phyloP scores from a whole-genome alignment of 1,140 invertebrate species.

The Eufriesea mexicana region DNA sequence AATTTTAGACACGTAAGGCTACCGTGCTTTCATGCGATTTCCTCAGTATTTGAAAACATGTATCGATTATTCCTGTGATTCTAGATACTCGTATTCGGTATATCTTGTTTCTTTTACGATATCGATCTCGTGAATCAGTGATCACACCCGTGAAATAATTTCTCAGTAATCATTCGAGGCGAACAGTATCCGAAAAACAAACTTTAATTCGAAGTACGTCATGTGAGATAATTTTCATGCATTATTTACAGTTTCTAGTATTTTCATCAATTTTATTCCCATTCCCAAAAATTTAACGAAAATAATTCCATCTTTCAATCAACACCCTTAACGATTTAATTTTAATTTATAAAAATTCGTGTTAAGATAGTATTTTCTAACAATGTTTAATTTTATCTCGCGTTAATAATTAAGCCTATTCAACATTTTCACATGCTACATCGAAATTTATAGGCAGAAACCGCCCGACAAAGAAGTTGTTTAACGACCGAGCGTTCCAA shows the following conservation, averaged over 20 bases:
- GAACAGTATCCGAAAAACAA: background rate
- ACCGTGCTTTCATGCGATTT: background rate
- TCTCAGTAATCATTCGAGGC: background rate
- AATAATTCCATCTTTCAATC: background rate
- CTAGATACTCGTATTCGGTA: conserved; percentile 23
- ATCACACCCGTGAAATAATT: conserved; percentile 10
- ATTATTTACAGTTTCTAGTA: background rate
- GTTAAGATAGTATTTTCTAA: no score
- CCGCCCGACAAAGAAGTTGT: conserved; percentile 1
- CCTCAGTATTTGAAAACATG: conserved; percentile 34
- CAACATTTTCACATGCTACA: background rate
- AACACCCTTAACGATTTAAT: background rate
- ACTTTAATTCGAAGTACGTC: no score
- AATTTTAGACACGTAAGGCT: conserved; percentile 14
- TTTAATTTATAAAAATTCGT: background rate
- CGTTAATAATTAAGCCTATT: background rate
- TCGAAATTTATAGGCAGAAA: background rate
- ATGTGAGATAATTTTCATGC: background rate
- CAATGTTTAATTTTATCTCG: background rate
- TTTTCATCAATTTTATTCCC: background rate
- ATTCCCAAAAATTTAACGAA: background rate
- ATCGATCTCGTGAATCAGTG: background rate
- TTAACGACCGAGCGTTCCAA: background rate
- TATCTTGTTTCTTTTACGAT: background rate
- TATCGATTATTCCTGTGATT: conserved; percentile 25